Evolutionary conservation across 2,888 invertebrate species (phyloP).

Genomic region (Micoletzkya japonica): DNA sequence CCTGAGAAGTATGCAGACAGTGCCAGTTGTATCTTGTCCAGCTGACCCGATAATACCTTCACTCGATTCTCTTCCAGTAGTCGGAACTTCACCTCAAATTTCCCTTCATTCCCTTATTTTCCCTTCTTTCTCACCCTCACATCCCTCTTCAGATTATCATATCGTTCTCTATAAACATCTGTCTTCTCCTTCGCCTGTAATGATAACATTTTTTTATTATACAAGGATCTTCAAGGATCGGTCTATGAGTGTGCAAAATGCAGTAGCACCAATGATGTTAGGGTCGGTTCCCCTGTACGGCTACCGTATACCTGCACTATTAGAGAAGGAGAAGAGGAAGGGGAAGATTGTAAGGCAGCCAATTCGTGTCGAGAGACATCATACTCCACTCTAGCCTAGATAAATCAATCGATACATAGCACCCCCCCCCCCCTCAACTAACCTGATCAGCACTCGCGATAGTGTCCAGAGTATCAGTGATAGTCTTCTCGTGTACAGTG

Average conservation of each 20-base stretch:
- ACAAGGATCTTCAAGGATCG: not conserved
- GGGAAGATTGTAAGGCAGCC: constrained; percentile 77
- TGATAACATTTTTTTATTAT: not conserved
- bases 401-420: not conserved
- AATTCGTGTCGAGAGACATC: constrained; percentile 95
- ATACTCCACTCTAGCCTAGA: constrained; percentile 79
- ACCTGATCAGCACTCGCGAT: constrained; percentile 79
- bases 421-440: constrained; percentile 68
- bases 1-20: constrained; percentile 47
- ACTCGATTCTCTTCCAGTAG: constrained; percentile 97
- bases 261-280: constrained; percentile 66
- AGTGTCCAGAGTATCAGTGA: constrained; percentile 86
- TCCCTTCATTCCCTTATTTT: not conserved
- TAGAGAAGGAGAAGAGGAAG: constrained; percentile 61
- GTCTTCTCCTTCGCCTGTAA: constrained; percentile 78
- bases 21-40: constrained; percentile 46
- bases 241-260: not conserved
- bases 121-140: constrained; percentile 73
- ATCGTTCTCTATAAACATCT: constrained; percentile 82
- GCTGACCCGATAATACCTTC: constrained; percentile 65
- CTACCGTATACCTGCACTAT: constrained; percentile 26
- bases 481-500: constrained; percentile 94
- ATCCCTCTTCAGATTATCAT: constrained; percentile 89
- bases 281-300: constrained; percentile 3
- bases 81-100: constrained; percentile 79